Percentiles rank a stretch among this genome's conserved stretches.
Evolutionary conservation across 2,888 invertebrate genomes (phyloP).

Genomic region (Nemapogon koenigi): DNA sequence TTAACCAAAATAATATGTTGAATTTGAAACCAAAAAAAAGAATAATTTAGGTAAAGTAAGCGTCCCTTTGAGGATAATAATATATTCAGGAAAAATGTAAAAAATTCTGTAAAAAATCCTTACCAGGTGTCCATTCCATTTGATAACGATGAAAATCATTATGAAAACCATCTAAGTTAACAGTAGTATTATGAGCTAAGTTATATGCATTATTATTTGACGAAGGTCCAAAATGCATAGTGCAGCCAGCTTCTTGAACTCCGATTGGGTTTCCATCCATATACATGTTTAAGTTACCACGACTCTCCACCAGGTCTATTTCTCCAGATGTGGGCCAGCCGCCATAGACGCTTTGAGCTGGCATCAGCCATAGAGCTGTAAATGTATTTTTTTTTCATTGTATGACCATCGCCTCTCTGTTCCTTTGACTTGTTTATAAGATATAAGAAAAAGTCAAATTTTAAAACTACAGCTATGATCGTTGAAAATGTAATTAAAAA

Average conservation of each 20-base stretch:
- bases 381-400: too few species aligned
- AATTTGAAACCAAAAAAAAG: too few species aligned
- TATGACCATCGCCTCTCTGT: too few species aligned
- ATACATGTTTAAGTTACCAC: slow-evolving; percentile 46
- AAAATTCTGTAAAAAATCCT: too few species aligned
- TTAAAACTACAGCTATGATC: too few species aligned
- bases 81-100: too few species aligned
- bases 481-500: too few species aligned
- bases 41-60: too few species aligned
- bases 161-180: slow-evolving; percentile 27
- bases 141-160: slow-evolving; percentile 56
- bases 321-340: slow-evolving; percentile 66
- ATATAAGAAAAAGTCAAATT: too few species aligned
- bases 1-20: too few species aligned
- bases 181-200: slow-evolving; percentile 27
- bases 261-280: slow-evolving; percentile 36
- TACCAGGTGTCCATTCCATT: slow-evolving; percentile 59
- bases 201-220: slow-evolving; percentile 31
- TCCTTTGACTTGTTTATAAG: too few species aligned
- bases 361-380: slow-evolving; percentile 67
- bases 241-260: slow-evolving; percentile 38
- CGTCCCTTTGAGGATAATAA: too few species aligned
- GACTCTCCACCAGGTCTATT: slow-evolving; percentile 63
- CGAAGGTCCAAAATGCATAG: slow-evolving; percentile 64
- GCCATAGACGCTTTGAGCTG: slow-evolving; percentile 54